Evolutionary conservation across 2,113 vertebrate genomes (phyloP).

Genomic region (Sialia sialis): DNA sequence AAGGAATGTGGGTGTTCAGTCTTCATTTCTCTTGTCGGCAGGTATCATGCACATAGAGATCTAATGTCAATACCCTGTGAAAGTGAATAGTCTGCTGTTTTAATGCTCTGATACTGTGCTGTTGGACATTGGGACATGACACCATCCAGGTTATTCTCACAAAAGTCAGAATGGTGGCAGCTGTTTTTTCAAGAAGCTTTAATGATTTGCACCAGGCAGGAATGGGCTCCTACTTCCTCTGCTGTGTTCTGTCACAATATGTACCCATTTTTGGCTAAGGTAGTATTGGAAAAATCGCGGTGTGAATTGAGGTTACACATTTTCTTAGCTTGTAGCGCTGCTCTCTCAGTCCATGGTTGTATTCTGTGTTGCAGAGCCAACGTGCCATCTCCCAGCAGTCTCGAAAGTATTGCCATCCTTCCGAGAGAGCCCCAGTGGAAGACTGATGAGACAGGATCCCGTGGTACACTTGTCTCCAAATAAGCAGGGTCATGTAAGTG

Average conservation of each 20-base stretch:
- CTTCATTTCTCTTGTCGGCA: slow-evolving; percentile 34
- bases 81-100: background rate
- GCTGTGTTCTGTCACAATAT: background rate
- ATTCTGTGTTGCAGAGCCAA: slow-evolving; percentile 81
- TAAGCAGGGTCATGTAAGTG: slow-evolving; percentile 87
- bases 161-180: background rate
- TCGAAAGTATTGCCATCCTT: slow-evolving; percentile 90
- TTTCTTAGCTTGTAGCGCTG: background rate
- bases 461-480: slow-evolving; percentile 86
- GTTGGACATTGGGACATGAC: background rate
- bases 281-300: background rate
- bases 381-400: slow-evolving; percentile 82
- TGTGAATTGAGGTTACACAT: background rate
- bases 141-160: background rate
- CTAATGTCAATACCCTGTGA: background rate
- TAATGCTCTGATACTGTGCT: background rate
- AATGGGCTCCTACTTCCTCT: background rate
- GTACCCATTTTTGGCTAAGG: background rate
- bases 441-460: slow-evolving; percentile 85
- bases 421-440: slow-evolving; percentile 85
- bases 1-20: background rate
- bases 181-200: background rate
- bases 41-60: background rate
- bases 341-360: background rate
- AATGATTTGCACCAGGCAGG: background rate